Base-by-base conservation (phyloP, 2,888 invertebrate species). In the Orthonevra nobilis region DNA sequence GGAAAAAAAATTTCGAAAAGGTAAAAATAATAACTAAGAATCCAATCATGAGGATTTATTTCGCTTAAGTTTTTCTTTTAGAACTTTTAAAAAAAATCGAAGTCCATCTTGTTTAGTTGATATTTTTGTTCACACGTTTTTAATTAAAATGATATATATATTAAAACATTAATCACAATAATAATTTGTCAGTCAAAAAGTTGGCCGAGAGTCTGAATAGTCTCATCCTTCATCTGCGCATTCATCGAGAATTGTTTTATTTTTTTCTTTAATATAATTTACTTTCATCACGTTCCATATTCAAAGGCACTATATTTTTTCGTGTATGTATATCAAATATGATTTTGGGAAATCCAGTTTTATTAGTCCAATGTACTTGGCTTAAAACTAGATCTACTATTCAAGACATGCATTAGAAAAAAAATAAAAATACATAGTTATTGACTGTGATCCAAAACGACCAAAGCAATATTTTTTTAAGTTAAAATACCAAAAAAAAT, bases 91-190 rank as follows among this genome's bases (percentile, higher is more conserved):
- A 50, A 87, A 88, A 88, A 88, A 88, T 88, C 88, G 88, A 88
- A 89, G 88, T 88, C 89, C 89, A 88, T 89, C 87, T 84, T 72
- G 84, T 86, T 85, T 84, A 84, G 83, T 84, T 87, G 87, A 86
- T 86, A 86, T 88, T 88, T 88, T 88, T 88, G 88, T 88, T 88
- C 88, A 86, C 87, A 85, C 84, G 86, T 86, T 85, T 75, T 79
- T 54, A 15, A 17, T 36, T n/a, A 52, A 60, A 44, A 34, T 23
- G 73, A 34, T 30, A 42, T 54, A 40, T 50, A 61, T 34, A 61
- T 54, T 60, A 26, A 44, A n/a, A n/a, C n/a, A n/a, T n/a, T n/a
- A n/a, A 46, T 73, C 81, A 81, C 79, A 85, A 74, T 85, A 86
- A 85, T 82, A 64, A 79, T 83, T 82, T 85, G 88, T 88, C 89